These are phyloP conservation scores for Timema podura DNA, from an alignment of 2,888 invertebrate species.

Conservation along the genomic window DNA sequence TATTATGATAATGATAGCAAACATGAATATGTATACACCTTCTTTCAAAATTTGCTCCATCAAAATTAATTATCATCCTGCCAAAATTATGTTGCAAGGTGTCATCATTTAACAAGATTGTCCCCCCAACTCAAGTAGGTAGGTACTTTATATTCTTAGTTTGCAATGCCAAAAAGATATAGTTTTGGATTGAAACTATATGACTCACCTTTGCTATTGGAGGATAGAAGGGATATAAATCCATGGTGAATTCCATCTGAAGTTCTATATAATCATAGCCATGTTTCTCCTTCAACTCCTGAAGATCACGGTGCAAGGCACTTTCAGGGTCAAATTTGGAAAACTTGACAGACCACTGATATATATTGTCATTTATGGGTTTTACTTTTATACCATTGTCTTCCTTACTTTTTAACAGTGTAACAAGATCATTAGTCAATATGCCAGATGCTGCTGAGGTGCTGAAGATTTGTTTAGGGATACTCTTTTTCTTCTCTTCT, in stretches of 20 bases:
- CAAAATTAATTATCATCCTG: too few species aligned
- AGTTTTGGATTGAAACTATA: too few species aligned
- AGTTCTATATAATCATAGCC: constrained; percentile 43
- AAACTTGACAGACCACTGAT: constrained; percentile 41
- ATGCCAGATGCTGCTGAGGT: constrained; percentile 42
- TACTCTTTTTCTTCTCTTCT: constrained; percentile 28
- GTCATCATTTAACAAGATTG: too few species aligned
- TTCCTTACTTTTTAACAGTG: constrained; percentile 39
- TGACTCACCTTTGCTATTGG: constrained; percentile 30
- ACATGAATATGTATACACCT: too few species aligned
- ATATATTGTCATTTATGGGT: constrained; percentile 43
- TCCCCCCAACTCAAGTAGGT: too few species aligned
- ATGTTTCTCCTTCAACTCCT: constrained; percentile 36
- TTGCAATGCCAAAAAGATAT: too few species aligned
- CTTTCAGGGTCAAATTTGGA: constrained; percentile 36
- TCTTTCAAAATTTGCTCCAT: too few species aligned
- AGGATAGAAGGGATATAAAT: constrained; percentile 44
- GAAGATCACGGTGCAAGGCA: constrained; percentile 38
- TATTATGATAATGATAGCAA: too few species aligned
- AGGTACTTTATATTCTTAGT: too few species aligned
- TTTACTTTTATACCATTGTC: constrained; percentile 39
- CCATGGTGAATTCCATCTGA: constrained; percentile 43
- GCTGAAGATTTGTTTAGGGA: constrained; percentile 41
- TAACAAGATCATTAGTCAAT: constrained; percentile 42
- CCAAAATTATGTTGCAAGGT: too few species aligned